phyloP scores from a whole-genome alignment of 2,888 invertebrate species.

The Calliphora vomitoria region DNA sequence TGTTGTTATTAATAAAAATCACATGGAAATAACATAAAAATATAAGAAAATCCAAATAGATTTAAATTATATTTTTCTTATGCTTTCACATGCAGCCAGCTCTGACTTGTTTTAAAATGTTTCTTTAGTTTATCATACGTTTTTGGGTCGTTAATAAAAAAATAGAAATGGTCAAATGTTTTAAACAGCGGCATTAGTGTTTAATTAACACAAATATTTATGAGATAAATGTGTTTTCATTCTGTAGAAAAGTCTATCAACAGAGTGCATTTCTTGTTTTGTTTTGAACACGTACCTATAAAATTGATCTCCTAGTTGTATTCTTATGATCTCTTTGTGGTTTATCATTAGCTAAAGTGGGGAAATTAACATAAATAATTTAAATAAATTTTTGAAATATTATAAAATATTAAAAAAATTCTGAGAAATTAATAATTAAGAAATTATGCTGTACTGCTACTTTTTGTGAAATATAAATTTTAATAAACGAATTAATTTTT shows the following conservation, averaged over 20 bases:
- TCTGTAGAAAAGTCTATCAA: background rate
- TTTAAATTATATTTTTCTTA: conserved; percentile 41
- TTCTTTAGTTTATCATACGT: background rate
- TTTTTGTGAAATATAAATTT: no score
- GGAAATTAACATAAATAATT: conserved; percentile 35
- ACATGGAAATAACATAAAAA: conserved; percentile 15
- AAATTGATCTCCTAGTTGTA: conserved; percentile 1
- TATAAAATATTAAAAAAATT: background rate
- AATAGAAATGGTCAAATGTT: background rate
- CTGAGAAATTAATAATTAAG: background rate
- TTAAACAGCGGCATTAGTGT: conserved; percentile 43
- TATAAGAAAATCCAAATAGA: background rate
- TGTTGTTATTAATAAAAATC: conserved; percentile 13
- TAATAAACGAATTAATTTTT: no score
- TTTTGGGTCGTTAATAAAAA: background rate
- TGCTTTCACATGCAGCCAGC: conserved; percentile 39
- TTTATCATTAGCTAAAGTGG: conserved; percentile 12
- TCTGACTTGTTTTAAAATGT: background rate
- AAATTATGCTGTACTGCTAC: no score
- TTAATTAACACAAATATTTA: conserved; percentile 56
- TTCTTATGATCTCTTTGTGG: background rate
- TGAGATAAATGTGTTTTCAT: conserved; percentile 24
- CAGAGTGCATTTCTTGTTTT: background rate
- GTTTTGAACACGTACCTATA: background rate
- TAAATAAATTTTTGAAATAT: background rate